phyloP scores from a whole-genome alignment of 1,140 invertebrate genomes.

The Scaptodrosophila lebanonensis region DNA sequence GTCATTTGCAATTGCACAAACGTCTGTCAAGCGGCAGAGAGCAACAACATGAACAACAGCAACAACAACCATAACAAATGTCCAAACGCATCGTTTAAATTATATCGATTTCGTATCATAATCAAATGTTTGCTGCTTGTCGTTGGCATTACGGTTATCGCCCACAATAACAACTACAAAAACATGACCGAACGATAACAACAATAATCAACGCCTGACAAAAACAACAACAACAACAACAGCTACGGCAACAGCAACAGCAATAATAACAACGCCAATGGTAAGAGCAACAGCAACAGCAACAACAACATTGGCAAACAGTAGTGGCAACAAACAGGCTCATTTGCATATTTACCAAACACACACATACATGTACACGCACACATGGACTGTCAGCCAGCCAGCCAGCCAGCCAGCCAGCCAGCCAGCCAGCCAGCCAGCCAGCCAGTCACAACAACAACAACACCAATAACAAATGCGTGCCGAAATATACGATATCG shows the following conservation, averaged over 20 bases:
- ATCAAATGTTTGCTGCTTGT: constrained; percentile 73
- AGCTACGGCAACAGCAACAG: constrained; percentile 26
- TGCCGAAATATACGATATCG: constrained; percentile 74
- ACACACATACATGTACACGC: constrained; percentile 41
- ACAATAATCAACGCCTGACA: constrained; percentile 67
- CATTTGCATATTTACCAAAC: constrained; percentile 74
- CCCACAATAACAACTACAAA: constrained; percentile 68
- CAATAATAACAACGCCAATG: not conserved
- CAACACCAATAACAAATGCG: no score
- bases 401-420: not conserved
- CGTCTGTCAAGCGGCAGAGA: no score
- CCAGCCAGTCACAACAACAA: no score
- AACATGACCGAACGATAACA: constrained; percentile 54
- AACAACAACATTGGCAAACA: constrained; percentile 67
- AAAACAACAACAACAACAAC: constrained; percentile 37
- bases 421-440: not conserved
- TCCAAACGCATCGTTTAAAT: constrained; percentile 74
- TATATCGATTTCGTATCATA: constrained; percentile 76
- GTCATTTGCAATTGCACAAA: no score
- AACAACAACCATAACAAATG: no score
- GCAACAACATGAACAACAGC: no score
- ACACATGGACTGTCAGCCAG: not conserved
- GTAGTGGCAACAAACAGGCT: constrained; percentile 73
- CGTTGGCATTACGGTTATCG: constrained; percentile 56
- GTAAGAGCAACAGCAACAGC: constrained; percentile 14